A percentile compares a stretch with the other conserved stretches of the same genome.
Conservation (phyloP, 53 echinoderm and acorn worm species). For the Stichopus horrens region DNA sequence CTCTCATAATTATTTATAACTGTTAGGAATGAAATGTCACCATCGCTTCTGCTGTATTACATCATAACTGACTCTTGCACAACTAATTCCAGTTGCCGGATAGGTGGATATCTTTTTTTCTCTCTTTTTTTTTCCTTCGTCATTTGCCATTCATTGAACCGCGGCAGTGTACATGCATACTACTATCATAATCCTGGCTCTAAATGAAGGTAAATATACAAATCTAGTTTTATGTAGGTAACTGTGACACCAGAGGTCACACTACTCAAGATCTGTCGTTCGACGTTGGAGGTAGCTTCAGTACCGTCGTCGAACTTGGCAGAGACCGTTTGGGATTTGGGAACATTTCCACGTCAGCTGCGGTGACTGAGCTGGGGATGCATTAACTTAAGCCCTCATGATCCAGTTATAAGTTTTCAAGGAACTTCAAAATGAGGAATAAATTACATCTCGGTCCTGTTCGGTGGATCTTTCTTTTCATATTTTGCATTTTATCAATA, state of each 20-base stretch:
- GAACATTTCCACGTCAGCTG: background rate
- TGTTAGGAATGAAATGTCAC: too few species aligned
- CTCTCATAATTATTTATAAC: too few species aligned
- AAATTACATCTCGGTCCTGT: background rate
- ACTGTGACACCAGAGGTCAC: background rate
- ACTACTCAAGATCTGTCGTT: background rate
- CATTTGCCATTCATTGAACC: too few species aligned
- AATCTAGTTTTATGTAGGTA: background rate
- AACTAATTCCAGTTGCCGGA: too few species aligned
- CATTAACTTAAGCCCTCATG: too few species aligned
- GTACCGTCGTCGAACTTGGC: background rate
- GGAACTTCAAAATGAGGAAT: background rate
- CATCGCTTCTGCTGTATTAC: too few species aligned
- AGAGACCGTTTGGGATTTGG: background rate
- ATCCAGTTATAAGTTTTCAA: background rate
- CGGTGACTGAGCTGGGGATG: background rate
- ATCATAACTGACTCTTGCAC: too few species aligned
- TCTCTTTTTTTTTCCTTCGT: too few species aligned
- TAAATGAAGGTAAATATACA: background rate
- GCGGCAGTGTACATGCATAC: too few species aligned
- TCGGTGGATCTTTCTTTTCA: background rate
- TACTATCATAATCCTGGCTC: too few species aligned
- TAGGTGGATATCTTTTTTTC: too few species aligned
- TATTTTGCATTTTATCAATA: background rate
- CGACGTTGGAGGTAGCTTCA: background rate